These are phyloP conservation scores for Polia nebulosa DNA, from an alignment of 2,888 invertebrate genomes.

Conservation along the genomic window DNA sequence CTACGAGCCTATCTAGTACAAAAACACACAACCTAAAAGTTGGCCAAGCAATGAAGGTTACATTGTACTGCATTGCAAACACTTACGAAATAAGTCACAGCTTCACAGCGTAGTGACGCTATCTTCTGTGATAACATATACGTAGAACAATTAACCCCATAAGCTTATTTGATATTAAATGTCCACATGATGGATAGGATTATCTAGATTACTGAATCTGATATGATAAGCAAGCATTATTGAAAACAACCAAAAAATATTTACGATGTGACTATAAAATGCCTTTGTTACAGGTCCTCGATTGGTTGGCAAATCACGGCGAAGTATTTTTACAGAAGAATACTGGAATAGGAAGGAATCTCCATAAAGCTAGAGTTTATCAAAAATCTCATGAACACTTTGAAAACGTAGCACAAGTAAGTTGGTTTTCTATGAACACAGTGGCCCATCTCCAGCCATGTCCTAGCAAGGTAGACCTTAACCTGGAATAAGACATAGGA, in stretches of 20 bases:
- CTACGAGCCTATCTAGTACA: not conserved
- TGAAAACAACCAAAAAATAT: not conserved
- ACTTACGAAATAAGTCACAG: not conserved
- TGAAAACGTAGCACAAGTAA: constrained; percentile 99
- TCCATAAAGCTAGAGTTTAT: constrained; percentile 98
- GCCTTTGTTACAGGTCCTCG: constrained; percentile 93
- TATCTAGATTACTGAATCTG: constrained; percentile 3
- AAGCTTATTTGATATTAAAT: constrained; percentile 28
- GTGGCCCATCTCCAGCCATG: no score
- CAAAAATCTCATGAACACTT: constrained; percentile 99
- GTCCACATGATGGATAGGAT: constrained; percentile 12
- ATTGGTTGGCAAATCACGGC: constrained; percentile 99
- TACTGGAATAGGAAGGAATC: constrained; percentile 98
- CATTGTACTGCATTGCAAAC: not conserved
- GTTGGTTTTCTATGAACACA: constrained; percentile 67
- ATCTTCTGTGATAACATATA: constrained; percentile 15
- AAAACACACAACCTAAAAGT: not conserved
- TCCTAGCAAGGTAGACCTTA: no score
- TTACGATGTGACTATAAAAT: not conserved
- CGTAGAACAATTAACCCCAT: not conserved
- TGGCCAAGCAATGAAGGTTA: not conserved
- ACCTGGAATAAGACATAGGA: no score
- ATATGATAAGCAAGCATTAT: constrained; percentile 20
- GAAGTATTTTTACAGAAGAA: constrained; percentile 99
- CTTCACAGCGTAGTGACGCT: not conserved